Base-by-base conservation (phyloP, 2,888 invertebrate species). In the Hirtodrosophila alboralis region DNA sequence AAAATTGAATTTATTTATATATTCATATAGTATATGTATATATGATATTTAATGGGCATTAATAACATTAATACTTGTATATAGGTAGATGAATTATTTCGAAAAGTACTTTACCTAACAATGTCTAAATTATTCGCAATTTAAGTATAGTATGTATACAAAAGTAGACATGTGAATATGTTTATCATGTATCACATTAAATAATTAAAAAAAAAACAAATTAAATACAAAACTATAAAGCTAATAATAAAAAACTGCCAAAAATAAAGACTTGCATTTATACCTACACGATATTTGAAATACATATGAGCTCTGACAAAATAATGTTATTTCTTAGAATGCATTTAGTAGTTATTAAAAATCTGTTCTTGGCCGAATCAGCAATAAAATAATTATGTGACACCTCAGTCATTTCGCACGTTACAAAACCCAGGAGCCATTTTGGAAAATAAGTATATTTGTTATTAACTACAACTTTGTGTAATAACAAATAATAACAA, bases 61-160 rank as follows among this genome's bases (percentile, higher is more conserved):
- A 23, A 9, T 54, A 37, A n/a, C 9, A 31, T 16, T 21, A 30
- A 66, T 16, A 44, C 31, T 12, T 70, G 49, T 67, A 65, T n/a
- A 70, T 71, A 67, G 49, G 57, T 67, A 67, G 72, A 47, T 47
- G 38, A 56, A 71, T 71, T 64, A 71, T 51, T 56, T 44, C n/a
- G 14, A 49, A 21, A n/a, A 44, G 16, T 49, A 28, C 34, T 41
- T 27, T 26, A 10, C 18, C 12, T n/a, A 18, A 18, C 10, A 30
- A 38, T 45, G 40, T 40, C 40, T 26, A 51, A 38, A 44, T 18
- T 51, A 60, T 37, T 59, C 33, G 34, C 34, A 41, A 18, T 36
- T 10, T 41, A 31, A 58, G 57, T 44, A 27, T 8, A 31, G 23
- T 60, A 37, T 44, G 30, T 59, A 59, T 49, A 23, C 10, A 38